phyloP scores from a whole-genome alignment of 2,797 vertebrate genomes.

The Chaenodraco wilsoni region DNA sequence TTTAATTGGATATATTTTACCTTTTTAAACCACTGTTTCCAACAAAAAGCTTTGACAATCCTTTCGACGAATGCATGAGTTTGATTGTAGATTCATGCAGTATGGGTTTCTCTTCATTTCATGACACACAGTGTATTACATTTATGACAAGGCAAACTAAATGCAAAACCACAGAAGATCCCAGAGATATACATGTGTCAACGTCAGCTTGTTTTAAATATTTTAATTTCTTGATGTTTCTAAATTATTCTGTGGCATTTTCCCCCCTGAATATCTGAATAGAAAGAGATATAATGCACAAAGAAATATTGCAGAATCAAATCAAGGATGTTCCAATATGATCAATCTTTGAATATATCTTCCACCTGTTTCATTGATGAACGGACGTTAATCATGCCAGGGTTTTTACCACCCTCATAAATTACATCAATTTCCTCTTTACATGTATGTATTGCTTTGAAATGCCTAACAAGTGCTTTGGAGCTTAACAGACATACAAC shows the following conservation, averaged over 20 bases:
- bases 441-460: background rate
- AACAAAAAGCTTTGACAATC: background rate
- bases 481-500: background rate
- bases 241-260: background rate
- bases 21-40: background rate
- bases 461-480: background rate
- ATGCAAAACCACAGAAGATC: background rate
- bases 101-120: background rate
- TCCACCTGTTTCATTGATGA: background rate
- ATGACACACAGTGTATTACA: background rate
- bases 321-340: fast-evolving
- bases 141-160: conserved; percentile 1
- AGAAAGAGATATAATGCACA: background rate
- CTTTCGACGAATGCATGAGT: background rate
- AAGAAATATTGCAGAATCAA: background rate
- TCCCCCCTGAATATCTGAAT: no score
- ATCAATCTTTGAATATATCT: background rate
- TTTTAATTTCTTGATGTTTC: background rate
- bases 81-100: background rate
- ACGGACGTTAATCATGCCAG: background rate
- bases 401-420: background rate
- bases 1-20: background rate
- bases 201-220: background rate
- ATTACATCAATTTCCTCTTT: background rate
- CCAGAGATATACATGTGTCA: background rate